These are phyloP conservation scores for Tupiocoris notatus DNA, from an alignment of 2,888 invertebrate genomes.

Conservation along the genomic window DNA sequence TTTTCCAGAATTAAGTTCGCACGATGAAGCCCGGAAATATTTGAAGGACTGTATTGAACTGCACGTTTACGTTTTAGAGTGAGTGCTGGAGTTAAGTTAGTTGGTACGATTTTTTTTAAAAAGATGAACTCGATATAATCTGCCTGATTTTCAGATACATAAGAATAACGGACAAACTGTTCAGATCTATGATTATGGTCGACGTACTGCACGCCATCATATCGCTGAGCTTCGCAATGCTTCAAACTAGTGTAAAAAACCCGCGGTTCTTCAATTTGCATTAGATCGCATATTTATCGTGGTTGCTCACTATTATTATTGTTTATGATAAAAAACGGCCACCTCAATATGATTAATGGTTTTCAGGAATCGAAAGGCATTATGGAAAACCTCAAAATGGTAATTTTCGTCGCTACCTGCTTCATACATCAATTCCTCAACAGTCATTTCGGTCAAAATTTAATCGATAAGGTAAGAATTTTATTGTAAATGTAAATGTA, in stretches of 20 bases:
- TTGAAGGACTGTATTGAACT: slow-evolving; percentile 22
- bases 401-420: slow-evolving; percentile 41
- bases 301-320: not conserved
- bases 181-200: slow-evolving; percentile 40
- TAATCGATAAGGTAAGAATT: slow-evolving; percentile 44
- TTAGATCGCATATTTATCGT: not conserved
- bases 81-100: not conserved
- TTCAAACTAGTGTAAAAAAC: slow-evolving; percentile 39
- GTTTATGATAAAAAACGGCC: not conserved
- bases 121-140: not conserved
- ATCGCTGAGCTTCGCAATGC: slow-evolving; percentile 42
- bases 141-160: slow-evolving; percentile 32
- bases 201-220: slow-evolving; percentile 45
- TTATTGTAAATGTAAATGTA: too few species aligned
- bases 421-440: slow-evolving; percentile 46
- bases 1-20: not conserved
- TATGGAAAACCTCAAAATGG: slow-evolving; percentile 43
- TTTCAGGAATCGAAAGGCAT: slow-evolving; percentile 47
- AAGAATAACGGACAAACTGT: slow-evolving; percentile 38
- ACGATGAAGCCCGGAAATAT: not conserved
- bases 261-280: not conserved
- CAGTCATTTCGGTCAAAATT: slow-evolving; percentile 44
- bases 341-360: too few species aligned
- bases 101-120: not conserved
- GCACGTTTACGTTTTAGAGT: slow-evolving; percentile 21